Base-by-base conservation (phyloP, 1,140 invertebrate genomes). In the Saccostrea cuccullata region DNA sequence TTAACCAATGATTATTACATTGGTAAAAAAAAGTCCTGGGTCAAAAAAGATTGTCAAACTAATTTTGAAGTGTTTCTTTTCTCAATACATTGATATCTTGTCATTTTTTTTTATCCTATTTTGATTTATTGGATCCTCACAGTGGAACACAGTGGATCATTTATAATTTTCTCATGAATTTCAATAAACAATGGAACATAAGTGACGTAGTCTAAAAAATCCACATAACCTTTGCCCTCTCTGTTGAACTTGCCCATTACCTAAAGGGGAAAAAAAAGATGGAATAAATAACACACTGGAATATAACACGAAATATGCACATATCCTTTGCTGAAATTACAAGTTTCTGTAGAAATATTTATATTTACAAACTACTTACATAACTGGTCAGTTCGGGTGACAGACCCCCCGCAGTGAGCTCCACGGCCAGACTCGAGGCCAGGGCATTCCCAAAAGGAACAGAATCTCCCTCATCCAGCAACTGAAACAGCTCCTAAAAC, bases 151-250 rank as follows among this genome's bases (percentile, higher is more conserved):
- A 95, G 91, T 0, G 94, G 94, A 85, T 95, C 92, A 2, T 90
- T 87, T 60, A 95, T 89, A 58, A 95, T 95, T 36, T 94, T 89
- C 56, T 92, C 87, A 86, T 95, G 94, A 55, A 95, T 93, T 89
- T 95, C 94, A 60, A 95, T 90, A 89, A 95, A 95, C 15, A 95
- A 90, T 4, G 94, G 94, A 20, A 95, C 89, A 86, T 95, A 95
- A 13, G 92, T 95, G 73, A 95, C 93, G 87, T 93, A 95, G 89
- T 95, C 94, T 86, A 95, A 40, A 87, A 94, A 95, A 73, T 95
- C 94, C 64, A 95, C 91, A 40, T 91, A 89, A 0, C 94, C 94
- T 82, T 90, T 92, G 4, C 91, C 92, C 60, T 93, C 92, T 67
- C 94, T 89, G 91, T 95, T 94, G 84, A 95, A 94, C 88, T 95